Conservation (phyloP, 2,113 vertebrate species). For the Lycaon pictus region DNA sequence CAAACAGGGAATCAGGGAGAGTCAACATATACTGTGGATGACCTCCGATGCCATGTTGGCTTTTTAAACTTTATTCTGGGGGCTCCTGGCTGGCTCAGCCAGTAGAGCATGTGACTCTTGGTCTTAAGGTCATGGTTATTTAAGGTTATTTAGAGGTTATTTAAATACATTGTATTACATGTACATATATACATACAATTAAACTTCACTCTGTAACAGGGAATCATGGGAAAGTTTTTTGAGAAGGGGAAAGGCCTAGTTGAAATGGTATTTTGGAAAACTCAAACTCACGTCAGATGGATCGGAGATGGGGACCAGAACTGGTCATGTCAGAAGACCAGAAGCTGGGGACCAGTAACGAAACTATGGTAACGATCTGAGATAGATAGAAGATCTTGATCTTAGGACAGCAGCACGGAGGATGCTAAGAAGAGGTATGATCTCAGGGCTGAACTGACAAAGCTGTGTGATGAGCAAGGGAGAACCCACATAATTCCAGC, state of each 20-base stretch:
- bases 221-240: neutral
- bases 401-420: neutral
- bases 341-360: neutral
- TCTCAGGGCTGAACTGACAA: neutral
- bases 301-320: neutral
- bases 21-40: neutral
- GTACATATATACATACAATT: neutral
- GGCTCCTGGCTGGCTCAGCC: neutral
- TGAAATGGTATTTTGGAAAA: neutral
- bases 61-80: neutral
- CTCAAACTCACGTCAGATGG: neutral
- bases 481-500: neutral
- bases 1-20: neutral
- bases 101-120: neutral
- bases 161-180: neutral
- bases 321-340: neutral
- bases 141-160: neutral
- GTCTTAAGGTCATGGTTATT: neutral
- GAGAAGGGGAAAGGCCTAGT: neutral
- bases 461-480: neutral
- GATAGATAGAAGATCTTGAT: neutral
- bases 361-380: neutral
- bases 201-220: neutral
- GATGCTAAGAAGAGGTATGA: neutral
- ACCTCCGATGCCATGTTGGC: neutral